phyloP scores from a whole-genome alignment of 92 coral and sea anemone species.

The Micromussa lordhowensis region DNA sequence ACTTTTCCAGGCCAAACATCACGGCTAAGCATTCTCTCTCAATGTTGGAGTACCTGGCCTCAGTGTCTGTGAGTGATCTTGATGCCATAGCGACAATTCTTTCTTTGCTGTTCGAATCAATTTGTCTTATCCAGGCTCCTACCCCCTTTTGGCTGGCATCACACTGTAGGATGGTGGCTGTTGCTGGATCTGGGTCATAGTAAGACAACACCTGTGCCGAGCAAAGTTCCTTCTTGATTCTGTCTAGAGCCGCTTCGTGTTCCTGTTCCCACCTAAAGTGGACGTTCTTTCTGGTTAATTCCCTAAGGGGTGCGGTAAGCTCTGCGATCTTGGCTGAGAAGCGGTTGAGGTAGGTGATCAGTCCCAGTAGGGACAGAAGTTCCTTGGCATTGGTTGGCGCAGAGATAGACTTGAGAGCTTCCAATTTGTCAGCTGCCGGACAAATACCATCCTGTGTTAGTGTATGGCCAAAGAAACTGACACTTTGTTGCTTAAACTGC shows the following conservation, averaged over 20 bases:
- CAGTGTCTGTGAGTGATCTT: constrained; percentile 22
- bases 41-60: constrained; percentile 34
- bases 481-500: constrained; percentile 64
- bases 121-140: constrained; percentile 49
- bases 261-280: constrained; percentile 70
- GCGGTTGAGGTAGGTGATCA: constrained; percentile 41
- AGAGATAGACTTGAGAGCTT: constrained; percentile 56
- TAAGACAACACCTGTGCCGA: constrained; percentile 49
- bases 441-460: constrained; percentile 52
- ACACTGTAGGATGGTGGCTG: constrained; percentile 54
- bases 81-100: constrained; percentile 43
- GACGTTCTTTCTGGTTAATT: constrained; percentile 63
- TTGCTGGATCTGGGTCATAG: constrained; percentile 63
- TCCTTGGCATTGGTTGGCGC: constrained; percentile 66
- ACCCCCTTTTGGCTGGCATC: constrained; percentile 58
- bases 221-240: constrained; percentile 51
- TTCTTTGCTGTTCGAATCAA: constrained; percentile 7
- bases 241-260: constrained; percentile 64
- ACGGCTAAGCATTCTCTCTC: constrained; percentile 26
- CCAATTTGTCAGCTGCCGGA: constrained; percentile 67
- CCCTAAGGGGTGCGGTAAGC: constrained; percentile 64
- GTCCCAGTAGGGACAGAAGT: constrained; percentile 60
- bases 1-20: constrained; percentile 1
- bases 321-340: constrained; percentile 64
- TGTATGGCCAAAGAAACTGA: constrained; percentile 64